A percentile compares a stretch with the other conserved stretches of the same genome.
Conservation (phyloP, 2,113 vertebrate genomes). For the Heterochromis multidens region DNA sequence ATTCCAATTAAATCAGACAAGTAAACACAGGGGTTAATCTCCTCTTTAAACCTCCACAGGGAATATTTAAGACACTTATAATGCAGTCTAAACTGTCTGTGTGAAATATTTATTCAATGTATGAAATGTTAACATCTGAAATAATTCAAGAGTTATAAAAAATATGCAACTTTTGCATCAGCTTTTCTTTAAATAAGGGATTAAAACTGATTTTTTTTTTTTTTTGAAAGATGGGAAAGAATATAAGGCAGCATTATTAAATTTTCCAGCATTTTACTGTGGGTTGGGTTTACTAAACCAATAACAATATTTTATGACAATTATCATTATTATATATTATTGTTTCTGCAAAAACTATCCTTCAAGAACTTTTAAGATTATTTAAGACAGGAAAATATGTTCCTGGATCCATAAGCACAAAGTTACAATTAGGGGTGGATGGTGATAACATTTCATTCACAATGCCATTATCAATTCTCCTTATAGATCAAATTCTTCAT, state of each 20-base stretch:
- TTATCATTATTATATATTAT: not conserved
- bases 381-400: not conserved
- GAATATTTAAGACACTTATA: slow-evolving; percentile 48
- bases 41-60: slow-evolving; percentile 62
- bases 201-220: not conserved
- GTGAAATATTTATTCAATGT: not conserved
- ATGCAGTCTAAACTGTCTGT: not conserved
- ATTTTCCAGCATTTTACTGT: not conserved
- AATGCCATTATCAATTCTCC: not conserved
- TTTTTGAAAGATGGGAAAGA: not conserved
- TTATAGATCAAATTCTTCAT: not conserved
- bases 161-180: not conserved
- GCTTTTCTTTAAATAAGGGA: not conserved
- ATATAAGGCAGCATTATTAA: not conserved
- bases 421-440: not conserved
- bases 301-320: not conserved
- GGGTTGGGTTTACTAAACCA: not conserved
- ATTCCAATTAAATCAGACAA: slow-evolving; percentile 78
- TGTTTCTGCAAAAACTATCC: not conserved
- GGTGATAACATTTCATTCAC: not conserved
- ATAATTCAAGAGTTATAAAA: not conserved
- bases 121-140: not conserved
- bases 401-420: not conserved
- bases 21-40: slow-evolving; percentile 75
- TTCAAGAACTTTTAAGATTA: not conserved